Conservation (phyloP, 1,140 invertebrate genomes). For the Penaeus chinensis region DNA sequence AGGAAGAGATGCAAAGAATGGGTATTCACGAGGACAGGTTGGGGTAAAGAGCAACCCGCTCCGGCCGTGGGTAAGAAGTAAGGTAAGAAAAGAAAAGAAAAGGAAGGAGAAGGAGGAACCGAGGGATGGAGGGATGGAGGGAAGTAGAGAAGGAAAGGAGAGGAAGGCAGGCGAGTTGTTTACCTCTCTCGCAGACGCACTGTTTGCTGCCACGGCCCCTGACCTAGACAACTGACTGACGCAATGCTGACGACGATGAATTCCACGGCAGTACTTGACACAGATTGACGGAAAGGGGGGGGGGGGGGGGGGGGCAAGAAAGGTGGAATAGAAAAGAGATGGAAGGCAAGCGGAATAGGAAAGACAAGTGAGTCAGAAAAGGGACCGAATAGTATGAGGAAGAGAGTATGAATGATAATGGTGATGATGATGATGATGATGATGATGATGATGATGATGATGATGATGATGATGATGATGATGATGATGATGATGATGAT, state of each 20-base stretch:
- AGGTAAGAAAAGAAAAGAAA: too few relatives aligned
- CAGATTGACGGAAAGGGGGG: not conserved
- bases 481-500: too few relatives aligned
- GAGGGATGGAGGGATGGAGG: not conserved
- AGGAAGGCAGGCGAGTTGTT: not conserved
- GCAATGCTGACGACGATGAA: too few relatives aligned
- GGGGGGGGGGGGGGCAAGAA: not conserved
- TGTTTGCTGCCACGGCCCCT: too few relatives aligned
- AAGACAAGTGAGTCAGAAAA: not conserved
- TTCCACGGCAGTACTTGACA: not conserved
- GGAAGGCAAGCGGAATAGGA: not conserved
- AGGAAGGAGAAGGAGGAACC: too few relatives aligned
- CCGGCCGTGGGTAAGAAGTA: too few relatives aligned
- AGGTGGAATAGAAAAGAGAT: not conserved
- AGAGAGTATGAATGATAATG: not conserved
- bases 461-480: too few relatives aligned
- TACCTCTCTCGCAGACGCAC: too few relatives aligned
- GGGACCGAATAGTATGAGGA: not conserved
- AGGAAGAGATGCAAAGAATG: not conserved
- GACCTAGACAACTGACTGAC: too few relatives aligned
- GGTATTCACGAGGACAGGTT: not conserved
- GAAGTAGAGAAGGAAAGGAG: not conserved
- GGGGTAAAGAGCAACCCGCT: not conserved
- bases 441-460: too few relatives aligned
- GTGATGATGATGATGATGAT: too few relatives aligned